Conservation (phyloP, 30 jellyfish, hydroid and myxozoan species). For the Aurelia coerulea region DNA sequence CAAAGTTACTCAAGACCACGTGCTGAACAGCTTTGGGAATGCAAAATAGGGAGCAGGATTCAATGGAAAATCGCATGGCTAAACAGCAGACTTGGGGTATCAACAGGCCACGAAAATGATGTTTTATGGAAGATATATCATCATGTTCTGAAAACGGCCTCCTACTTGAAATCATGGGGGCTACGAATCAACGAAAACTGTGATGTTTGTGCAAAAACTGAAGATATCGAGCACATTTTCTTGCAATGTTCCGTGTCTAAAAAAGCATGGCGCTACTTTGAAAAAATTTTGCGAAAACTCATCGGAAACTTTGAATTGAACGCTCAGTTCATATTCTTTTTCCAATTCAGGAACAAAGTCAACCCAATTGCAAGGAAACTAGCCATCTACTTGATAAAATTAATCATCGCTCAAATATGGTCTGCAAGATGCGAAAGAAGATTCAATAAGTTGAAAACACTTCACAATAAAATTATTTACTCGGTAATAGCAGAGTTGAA, state of each 20-base stretch:
- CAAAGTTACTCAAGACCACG: neutral
- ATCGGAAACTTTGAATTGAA: neutral
- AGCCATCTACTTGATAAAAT: neutral
- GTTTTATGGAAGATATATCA: neutral
- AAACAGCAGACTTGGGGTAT: neutral
- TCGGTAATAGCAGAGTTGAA: neutral
- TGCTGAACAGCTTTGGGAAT: neutral
- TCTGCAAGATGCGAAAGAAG: neutral
- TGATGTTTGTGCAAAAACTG: neutral
- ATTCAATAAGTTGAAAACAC: neutral
- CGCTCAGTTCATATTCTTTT: neutral
- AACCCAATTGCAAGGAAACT: neutral
- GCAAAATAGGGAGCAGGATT: neutral
- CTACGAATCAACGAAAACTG: neutral
- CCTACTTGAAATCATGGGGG: constrained; percentile 3
- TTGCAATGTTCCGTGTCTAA: neutral
- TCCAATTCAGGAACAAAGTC: neutral
- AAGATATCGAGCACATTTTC: neutral
- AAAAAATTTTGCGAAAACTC: neutral
- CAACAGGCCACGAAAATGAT: constrained; percentile 16
- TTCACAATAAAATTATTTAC: neutral
- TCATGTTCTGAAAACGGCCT: neutral
- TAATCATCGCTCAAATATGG: neutral
- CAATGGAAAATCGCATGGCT: neutral
- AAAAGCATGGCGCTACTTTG: neutral